Base-by-base conservation (phyloP, 2,888 invertebrate genomes). In the Macrosiphum euphorbiae region DNA sequence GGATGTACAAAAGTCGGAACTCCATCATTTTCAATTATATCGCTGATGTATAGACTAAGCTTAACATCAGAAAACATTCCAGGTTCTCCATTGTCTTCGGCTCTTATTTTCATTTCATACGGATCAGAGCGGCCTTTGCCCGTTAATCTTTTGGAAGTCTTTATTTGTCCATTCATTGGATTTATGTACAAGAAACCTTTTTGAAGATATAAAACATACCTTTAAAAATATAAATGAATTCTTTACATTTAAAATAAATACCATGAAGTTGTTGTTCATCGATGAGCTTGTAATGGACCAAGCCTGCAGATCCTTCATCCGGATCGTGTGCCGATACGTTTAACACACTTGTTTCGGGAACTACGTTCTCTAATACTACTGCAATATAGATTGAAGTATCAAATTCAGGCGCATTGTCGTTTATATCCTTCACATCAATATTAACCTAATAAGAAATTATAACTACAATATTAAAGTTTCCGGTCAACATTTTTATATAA, bases 21-120 rank as follows among this genome's bases (percentile, higher is more conserved):
- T 0, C 98, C 98, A 95, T 98, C 98, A 95, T 98, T 98, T 94
- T 97, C 97, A 91, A 98, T 97, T 0, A 98, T 97, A 95, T 98
- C 98, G 0, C 98, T 98, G 84, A 98, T 97, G 95, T 97, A 97
- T 7, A 98, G 95, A 0, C 96, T 96, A 0, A 98, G 96, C 11
- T 96, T 96, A 0, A 97, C 97, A 94, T 97, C 97, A 0, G 97
- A 96, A 88, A 96, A 96, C 13, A 97, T 96, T 52, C 96, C 95
- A 90, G 97, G 97, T 86, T 96, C 96, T 0, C 98, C 98, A 91
- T 97, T 97, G 95, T 98, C 98, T 90, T 97, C 97, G 0, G 97
- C 98, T 41, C 97, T 96, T 0, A 98, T 96, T 13, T 97, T 96
- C 92, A 98, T 95, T 8, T 97, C 96, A 95, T 98, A 98, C 0